Conservation (phyloP, 2,113 vertebrate genomes). For the Brachyistius frenatus region DNA sequence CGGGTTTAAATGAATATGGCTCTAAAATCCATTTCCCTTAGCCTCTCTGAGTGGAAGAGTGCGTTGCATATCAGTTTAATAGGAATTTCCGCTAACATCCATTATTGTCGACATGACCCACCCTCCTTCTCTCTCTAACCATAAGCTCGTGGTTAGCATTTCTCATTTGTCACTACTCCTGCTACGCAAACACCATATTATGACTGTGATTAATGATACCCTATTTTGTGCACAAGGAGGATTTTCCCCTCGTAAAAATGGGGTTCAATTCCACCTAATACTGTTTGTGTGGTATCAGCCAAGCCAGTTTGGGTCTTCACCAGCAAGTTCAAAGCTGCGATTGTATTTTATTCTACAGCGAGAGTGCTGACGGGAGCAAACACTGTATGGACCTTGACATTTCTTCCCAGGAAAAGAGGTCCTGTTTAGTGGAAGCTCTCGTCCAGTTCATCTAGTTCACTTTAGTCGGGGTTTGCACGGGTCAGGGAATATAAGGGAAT, state of each 20-base stretch:
- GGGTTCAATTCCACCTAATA: slow-evolving; percentile 47
- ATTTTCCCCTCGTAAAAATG: slow-evolving; percentile 68
- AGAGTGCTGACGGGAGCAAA: slow-evolving; percentile 4
- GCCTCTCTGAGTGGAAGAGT: slow-evolving; percentile 23
- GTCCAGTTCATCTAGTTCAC: slow-evolving; percentile 3
- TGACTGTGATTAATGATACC: slow-evolving; percentile 70
- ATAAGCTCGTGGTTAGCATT: slow-evolving; percentile 59
- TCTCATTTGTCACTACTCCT: slow-evolving; percentile 58
- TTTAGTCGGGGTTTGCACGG: background rate
- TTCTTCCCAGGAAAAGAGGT: background rate
- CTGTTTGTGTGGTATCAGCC: slow-evolving; percentile 54
- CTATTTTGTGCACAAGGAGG: slow-evolving; percentile 43
- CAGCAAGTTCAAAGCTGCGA: slow-evolving; percentile 26
- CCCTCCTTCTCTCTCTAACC: slow-evolving; percentile 38
- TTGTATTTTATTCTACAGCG: slow-evolving; percentile 18
- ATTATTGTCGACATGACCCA: slow-evolving; percentile 64
- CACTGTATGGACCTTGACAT: slow-evolving; percentile 3
- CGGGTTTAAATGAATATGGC: slow-evolving; percentile 23
- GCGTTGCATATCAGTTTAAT: slow-evolving; percentile 61
- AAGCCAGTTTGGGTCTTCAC: slow-evolving; percentile 36
- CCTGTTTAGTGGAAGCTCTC: background rate
- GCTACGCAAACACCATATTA: slow-evolving; percentile 56
- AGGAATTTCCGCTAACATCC: slow-evolving; percentile 50
- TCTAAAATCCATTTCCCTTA: slow-evolving; percentile 51
- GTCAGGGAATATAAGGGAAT: too few relatives aligned